Evolutionary conservation across 2,113 vertebrate species (phyloP), one percentile per base, ranked within the genome.

Genomic region (Catharus fuscescens): DNA sequence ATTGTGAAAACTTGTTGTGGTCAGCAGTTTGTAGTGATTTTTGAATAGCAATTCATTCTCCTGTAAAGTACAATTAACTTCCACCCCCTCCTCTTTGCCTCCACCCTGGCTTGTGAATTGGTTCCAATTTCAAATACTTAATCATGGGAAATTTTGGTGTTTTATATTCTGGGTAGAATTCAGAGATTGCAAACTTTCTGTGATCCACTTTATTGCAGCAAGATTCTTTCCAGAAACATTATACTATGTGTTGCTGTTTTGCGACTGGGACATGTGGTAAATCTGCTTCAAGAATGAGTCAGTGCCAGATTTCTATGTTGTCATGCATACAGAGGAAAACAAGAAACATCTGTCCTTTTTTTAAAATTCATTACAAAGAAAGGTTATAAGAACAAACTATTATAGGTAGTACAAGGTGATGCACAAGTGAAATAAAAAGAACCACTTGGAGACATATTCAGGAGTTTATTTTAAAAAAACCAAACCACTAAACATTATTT

Each of bases 261-360:
- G 80, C 57, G 73, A 60, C 17, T 84, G 72, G 70, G 87, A 95
- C 91, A 92, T 73, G 76, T 95, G 93, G 76, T 93, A 94, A 82
- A 91, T 74, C 62, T 52, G 10, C 89, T 92, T 73, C 60, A 80
- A 91, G 89, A 94, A 86, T 3, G 24, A 96, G 61, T 77, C 89
- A 71, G 16, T 72, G 96, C 91, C 90, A 97, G 79, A 83, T 95
- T 93, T 96, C 81, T 89, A 32, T 6, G 2, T 90, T 93, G 95
- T 97, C 67, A 60, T 92, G 88, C 53, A 34, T 80, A 86, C 17
- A 94, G 62, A 88, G 29, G 32, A 71, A 96, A 97, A 97, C 94
- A 66, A 80, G 85, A 98, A 98, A 95, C 97, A 96, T 87, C 88
- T 97, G 97, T 80, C 57, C 12, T 23, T 38, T 62, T 87, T 18